Evolutionary conservation across 2,113 vertebrate genomes (phyloP), one percentile per base, ranked within the genome.

Genomic region (Ahaetulla prasina): DNA sequence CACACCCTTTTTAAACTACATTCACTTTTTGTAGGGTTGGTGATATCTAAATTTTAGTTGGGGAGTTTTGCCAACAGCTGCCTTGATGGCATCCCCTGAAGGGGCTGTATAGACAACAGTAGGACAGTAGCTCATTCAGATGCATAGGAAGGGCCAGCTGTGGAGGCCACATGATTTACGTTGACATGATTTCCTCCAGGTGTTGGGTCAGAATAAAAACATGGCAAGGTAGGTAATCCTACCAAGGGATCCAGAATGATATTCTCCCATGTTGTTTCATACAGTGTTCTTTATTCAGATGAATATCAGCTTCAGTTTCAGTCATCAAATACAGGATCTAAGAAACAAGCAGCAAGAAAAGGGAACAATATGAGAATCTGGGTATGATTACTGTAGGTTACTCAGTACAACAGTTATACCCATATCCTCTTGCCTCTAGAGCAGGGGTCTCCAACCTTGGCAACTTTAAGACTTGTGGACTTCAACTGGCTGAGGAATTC

Each of bases 221-320:
- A 80, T 30, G 25, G 47, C 55, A 52, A 90, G 91, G 74, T 80
- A 43, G 10, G 10, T 84, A 53, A 50, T 22, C 30, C 18, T 39
- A 52, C 88, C 49, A n/a, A 63, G 12, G 25, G 22, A 35, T 53
- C 23, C n/a, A 35, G 35, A 85, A 53, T 54, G 60, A 91, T 23
- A 1, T 55, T 88, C 54, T 12, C 27, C 14, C 8, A 20, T 63
- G 47, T n/a, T 16, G 1, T 85, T 25, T 93, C 74, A 91, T 91
- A 93, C 47, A 91, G 47, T 91, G 25, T 22, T 90, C 68, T 93
- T 93, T 93, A 88, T 93, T 93, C 92, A 89, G 86, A 52, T 39
- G 92, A 74, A 86, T 86, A 88, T 93, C 88, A 49, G 12, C 1
- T 95, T 89, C 84, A 2, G 35, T 35, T 53, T 57, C 8, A 89